These are phyloP conservation scores for Chymomyza caudatula DNA, from an alignment of 2,888 invertebrate species.

Conservation along the genomic window DNA sequence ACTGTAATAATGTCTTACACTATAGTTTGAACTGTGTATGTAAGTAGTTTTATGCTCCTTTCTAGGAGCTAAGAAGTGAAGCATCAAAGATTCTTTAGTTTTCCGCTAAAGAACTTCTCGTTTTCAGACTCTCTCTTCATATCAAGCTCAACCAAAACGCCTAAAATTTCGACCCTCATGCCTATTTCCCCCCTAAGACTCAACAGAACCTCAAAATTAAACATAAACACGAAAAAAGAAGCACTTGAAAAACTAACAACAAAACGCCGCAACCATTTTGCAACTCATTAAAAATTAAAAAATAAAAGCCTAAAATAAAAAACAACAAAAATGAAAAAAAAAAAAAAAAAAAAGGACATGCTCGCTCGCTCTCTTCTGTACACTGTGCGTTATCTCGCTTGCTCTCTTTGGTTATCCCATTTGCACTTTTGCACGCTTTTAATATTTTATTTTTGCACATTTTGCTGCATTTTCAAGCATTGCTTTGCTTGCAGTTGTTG, in stretches of 20 bases:
- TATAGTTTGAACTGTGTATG: too few relatives aligned
- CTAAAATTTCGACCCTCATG: not conserved
- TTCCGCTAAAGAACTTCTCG: too few relatives aligned
- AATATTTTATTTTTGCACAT: slow-evolving; percentile 59
- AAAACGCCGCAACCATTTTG: slow-evolving; percentile 21
- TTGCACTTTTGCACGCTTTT: slow-evolving; percentile 39
- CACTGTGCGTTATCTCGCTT: not conserved
- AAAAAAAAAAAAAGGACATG: not conserved
- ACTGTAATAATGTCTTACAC: too few relatives aligned
- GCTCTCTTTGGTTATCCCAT: slow-evolving; percentile 29
- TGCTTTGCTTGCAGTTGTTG: not conserved
- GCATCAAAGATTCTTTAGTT: too few relatives aligned
- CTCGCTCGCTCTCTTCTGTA: not conserved
- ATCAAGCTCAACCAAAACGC: not conserved
- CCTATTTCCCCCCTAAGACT: not conserved
- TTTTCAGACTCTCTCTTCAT: too few relatives aligned
- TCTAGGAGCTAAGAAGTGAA: too few relatives aligned
- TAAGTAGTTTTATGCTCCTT: too few relatives aligned
- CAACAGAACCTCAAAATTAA: not conserved
- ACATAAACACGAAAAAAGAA: slow-evolving; percentile 1
- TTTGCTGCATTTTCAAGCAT: slow-evolving; percentile 54
- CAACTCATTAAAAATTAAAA: slow-evolving; percentile 27
- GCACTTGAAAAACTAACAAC: not conserved
- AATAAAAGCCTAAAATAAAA: slow-evolving; percentile 1
- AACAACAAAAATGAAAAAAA: slow-evolving; percentile 1